Evolutionary conservation across 2,113 vertebrate genomes (phyloP).

Genomic region (Cyphomyrus plagiostoma): DNA sequence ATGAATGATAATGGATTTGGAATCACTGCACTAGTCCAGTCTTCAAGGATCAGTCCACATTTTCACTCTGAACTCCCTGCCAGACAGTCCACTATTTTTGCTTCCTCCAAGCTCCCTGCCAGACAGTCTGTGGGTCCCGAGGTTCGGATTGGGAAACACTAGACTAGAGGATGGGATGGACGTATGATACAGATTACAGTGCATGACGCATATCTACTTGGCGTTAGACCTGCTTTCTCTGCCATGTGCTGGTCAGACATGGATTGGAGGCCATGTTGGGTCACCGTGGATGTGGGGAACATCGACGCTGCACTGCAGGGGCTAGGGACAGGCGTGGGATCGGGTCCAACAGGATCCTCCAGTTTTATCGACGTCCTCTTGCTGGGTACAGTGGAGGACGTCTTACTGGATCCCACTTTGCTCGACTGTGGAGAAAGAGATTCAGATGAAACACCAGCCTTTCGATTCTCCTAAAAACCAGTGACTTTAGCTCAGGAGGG

Average conservation of each 20-base stretch:
- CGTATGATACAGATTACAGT: not conserved
- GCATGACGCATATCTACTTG: not conserved
- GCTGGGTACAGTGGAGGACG: slow-evolving; percentile 41
- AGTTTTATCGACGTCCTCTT: slow-evolving; percentile 61
- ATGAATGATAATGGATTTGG: not conserved
- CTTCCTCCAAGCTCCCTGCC: too few species aligned
- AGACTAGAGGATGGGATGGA: not conserved
- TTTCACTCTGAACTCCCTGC: not conserved
- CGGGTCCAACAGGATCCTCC: slow-evolving; percentile 28
- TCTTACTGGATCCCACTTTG: slow-evolving; percentile 64
- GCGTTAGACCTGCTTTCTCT: slow-evolving; percentile 54
- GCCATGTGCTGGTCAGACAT: slow-evolving; percentile 42
- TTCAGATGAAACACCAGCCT: not conserved
- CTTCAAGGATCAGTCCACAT: not conserved
- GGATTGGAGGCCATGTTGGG: slow-evolving; percentile 33
- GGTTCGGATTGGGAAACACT: not conserved
- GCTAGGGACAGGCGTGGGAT: not conserved
- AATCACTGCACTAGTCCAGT: not conserved
- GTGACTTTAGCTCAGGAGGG: not conserved
- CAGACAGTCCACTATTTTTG: too few species aligned
- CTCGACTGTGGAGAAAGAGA: slow-evolving; percentile 60
- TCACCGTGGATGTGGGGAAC: slow-evolving; percentile 12
- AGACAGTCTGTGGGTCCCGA: not conserved
- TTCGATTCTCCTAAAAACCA: not conserved
- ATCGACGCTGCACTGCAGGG: not conserved